Evolutionary conservation across 2,797 vertebrate genomes (phyloP), one percentile per base, ranked within the genome.

Genomic region (Acipenser oxyrinchus): DNA sequence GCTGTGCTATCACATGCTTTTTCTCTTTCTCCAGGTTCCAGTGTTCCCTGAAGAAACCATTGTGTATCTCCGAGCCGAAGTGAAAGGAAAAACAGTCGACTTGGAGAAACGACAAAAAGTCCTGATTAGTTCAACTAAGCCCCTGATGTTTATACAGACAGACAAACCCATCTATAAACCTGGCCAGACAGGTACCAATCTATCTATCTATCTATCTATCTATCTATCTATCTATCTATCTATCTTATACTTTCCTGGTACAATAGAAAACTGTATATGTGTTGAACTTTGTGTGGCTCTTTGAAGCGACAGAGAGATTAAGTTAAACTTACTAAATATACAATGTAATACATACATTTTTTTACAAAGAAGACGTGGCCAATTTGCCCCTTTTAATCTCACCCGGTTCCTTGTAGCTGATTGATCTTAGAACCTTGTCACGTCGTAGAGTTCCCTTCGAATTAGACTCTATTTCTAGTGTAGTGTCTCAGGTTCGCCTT

Each of bases 161-260:
- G 92, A 93, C 71, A 93, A 89, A 70, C 88, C 89, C 0, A 61
- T 89, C 73, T 94, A 93, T 79, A 88, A 90, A 61, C 89, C 88
- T 8, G 90, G 92, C 62, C 84, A 94, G 71, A 89, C 74, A 2
- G 85, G 92, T 94, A 75, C 8, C 61, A 7, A 23, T 48, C 61
- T 63, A 10, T 48, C 61, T 63, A 18, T 63, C 61, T 10, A 10
- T 63, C 61, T 48, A 10, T 55, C 52, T 55, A 55, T 55, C 52
- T 55, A 55, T 55, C 52, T 55, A 55, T 63, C 23, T 48, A 18
- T 10, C 23, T 63, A 18, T 48, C 23, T 11, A 10, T 48, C 61
- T 48, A 10, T 48, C 61, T 48, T n/a, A n/a, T 37, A 37, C 23
- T 37, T 2, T 37, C 23, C 23, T 37, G 23, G 23, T 37, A 4